A percentile compares a stretch with the other conserved stretches of the same genome.
Conservation (phyloP, 1,140 invertebrate species). For the Ceratina japonica region DNA sequence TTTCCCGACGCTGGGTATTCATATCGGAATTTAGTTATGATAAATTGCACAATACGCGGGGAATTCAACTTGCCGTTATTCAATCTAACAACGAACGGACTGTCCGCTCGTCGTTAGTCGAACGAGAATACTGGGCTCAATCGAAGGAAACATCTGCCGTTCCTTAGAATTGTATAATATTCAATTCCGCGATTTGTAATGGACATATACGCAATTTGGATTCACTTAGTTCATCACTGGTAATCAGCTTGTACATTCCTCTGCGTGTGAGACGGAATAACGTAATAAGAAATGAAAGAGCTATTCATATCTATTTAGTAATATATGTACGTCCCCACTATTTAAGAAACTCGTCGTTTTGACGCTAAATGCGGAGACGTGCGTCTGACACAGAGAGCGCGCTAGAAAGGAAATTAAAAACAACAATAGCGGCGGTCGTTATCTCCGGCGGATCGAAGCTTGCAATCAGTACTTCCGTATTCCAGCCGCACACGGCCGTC, state of each 20-base stretch:
- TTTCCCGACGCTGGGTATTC: background rate
- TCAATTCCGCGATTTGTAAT: background rate
- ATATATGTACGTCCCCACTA: no score
- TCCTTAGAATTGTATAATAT: background rate
- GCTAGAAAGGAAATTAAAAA: background rate
- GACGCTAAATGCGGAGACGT: no score
- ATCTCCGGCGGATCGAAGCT: background rate
- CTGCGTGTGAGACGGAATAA: no score
- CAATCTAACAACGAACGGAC: background rate
- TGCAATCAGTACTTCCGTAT: slow-evolving; percentile 15
- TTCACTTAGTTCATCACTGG: no score
- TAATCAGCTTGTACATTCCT: no score
- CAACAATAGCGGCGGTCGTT: background rate
- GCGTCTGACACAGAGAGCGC: no score
- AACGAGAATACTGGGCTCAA: background rate
- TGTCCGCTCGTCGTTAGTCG: background rate
- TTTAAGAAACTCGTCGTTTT: no score
- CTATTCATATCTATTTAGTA: no score
- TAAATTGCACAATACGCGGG: background rate
- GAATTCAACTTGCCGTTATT: slow-evolving; percentile 10
- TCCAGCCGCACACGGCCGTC: background rate
- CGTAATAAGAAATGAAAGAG: no score
- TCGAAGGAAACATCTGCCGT: background rate
- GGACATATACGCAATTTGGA: no score
- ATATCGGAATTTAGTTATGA: slow-evolving; percentile 7